Evolutionary conservation across 2,888 invertebrate species (phyloP).

Genomic region (Phrixothrix hirtus): DNA sequence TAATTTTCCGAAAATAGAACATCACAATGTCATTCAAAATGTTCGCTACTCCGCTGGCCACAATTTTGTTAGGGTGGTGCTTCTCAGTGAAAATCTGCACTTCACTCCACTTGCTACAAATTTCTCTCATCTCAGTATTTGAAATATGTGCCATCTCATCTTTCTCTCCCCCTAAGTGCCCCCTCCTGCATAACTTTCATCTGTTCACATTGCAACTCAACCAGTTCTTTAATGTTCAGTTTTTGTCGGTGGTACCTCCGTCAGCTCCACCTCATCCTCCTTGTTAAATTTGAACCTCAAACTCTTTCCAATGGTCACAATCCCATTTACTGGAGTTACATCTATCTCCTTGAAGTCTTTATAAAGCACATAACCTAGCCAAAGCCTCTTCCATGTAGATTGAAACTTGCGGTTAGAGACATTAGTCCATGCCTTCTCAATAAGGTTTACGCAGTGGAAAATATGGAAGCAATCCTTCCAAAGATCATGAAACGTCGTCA

Average conservation of each 20-base stretch:
- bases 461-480: neutral
- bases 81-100: constrained; percentile 3
- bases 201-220: constrained; percentile 6
- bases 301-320: neutral
- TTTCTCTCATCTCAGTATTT: constrained; percentile 1
- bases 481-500: neutral
- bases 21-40: constrained; percentile 1
- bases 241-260: constrained; percentile 4
- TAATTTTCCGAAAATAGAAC: constrained; percentile 1
- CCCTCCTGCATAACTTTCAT: constrained; percentile 5
- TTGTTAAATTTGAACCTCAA: neutral
- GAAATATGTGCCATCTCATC: neutral
- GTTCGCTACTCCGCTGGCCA: neutral
- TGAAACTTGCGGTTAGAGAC: neutral
- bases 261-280: constrained; percentile 1
- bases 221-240: constrained; percentile 2
- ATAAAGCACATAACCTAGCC: neutral
- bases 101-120: constrained; percentile 7
- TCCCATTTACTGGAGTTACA: neutral
- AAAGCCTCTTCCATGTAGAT: neutral
- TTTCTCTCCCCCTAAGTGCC: neutral
- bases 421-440: no score
- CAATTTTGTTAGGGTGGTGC: constrained; percentile 4
- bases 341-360: neutral
- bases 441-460: neutral